Base-by-base conservation (phyloP, 2,113 vertebrate species). In the Brienomyrus longianalis region DNA sequence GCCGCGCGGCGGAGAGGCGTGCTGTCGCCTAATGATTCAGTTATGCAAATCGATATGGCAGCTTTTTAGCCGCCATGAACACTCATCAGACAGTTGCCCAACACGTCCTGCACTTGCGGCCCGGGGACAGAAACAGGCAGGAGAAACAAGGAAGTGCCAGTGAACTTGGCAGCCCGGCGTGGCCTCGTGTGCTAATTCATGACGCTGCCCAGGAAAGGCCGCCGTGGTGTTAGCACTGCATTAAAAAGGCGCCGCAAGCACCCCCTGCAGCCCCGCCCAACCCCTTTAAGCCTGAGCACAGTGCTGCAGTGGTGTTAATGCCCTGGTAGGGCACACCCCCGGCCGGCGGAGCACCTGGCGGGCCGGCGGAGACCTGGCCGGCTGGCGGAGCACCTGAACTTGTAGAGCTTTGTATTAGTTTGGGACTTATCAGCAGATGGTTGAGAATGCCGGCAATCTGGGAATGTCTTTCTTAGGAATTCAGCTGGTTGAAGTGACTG, bases 51-150 rank as follows among this genome's bases (percentile, higher is more conserved):
- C 13, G n/a, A 27, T 77, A 31, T 77, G 6, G 27, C 27, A 52
- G 31, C 51, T 83, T 89, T 27, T 43, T 23, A 21, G 5, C 35
- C 19, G 19, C 31, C 48, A 56, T 1, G n/a, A 51, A 88, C 27
- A 74, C 66, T 77, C 88, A 62, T 39, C 83, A 62, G 54, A 86
- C 52, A 89, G 83, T 89, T 51, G 50, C 39, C 23, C 47, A 85
- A 43, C 11, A 15, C 51, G 17, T 85, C 56, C 3, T 13, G 5
- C 31, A 45, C 48, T n/a, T 19, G 1, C 31, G 35, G 51, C n/a
- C 27, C 45, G 17, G n/a, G 66, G 66, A 88, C 45, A 74, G 74
- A 45, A 27, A 50, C 83, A 85, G 83, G 23, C 10, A 27, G 27
- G 27, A 70, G n/a, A 48, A 88, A 52, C 39, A 52, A 19, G 47